A percentile compares a stretch with the other conserved stretches of the same genome.
Conservation (phyloP, 2,888 invertebrate genomes). For the Lissonota sp. region DNA sequence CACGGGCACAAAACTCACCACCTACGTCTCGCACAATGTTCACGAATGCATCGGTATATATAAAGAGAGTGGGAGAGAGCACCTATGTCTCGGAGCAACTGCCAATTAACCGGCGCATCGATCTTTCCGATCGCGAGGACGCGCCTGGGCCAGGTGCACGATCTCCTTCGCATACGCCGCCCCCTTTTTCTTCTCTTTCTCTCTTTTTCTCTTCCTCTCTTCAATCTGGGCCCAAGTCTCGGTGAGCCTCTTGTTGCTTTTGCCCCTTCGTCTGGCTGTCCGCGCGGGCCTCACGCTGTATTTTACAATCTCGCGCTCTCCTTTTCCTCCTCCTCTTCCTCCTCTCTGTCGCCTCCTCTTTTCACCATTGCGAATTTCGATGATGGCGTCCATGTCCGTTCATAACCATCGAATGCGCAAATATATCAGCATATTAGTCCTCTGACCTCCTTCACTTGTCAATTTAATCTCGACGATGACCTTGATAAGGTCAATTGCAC, state of each 20-base stretch:
- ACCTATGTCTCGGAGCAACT: conserved; percentile 60
- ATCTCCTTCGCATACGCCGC: conserved; percentile 62
- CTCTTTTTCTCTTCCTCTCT: conserved; percentile 24
- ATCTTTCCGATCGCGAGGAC: conserved; percentile 71
- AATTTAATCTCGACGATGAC: conserved; percentile 46
- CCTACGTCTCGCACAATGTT: conserved; percentile 33
- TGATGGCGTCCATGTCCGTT: conserved; percentile 35
- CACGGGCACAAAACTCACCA: conserved; percentile 26
- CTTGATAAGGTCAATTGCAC: neutral
- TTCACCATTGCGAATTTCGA: conserved; percentile 15
- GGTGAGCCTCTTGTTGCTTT: neutral
- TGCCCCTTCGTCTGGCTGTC: conserved; percentile 1
- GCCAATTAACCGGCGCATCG: conserved; percentile 76
- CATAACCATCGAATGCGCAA: too few relatives aligned
- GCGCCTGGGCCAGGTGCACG: conserved; percentile 62
- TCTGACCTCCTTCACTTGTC: conserved; percentile 39
- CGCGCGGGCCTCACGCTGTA: neutral
- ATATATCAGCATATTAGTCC: too few relatives aligned
- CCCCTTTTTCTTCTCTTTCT: conserved; percentile 57
- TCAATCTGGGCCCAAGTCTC: conserved; percentile 13
- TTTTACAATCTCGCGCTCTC: conserved; percentile 17
- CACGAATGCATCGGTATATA: conserved; percentile 5
- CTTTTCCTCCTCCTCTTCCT: conserved; percentile 28
- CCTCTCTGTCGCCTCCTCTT: conserved; percentile 2
- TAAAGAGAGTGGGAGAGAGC: conserved; percentile 40